Evolutionary conservation across 2,888 invertebrate species (phyloP).

Genomic region (Tillus elongatus): DNA sequence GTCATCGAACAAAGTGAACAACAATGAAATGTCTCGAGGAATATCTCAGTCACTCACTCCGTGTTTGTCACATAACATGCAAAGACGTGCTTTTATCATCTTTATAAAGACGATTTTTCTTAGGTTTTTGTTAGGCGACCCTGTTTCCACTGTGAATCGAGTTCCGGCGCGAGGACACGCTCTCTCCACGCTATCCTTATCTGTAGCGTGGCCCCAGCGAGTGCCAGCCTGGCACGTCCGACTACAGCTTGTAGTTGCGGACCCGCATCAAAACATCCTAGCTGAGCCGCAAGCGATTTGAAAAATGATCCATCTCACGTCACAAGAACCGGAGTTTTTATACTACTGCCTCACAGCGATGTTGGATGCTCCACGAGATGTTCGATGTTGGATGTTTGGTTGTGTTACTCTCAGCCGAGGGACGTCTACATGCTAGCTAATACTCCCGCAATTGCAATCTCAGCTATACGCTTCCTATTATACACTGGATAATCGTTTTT

Average conservation of each 20-base stretch:
- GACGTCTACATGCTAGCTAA: too few species aligned
- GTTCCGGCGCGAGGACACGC: slow-evolving; percentile 33
- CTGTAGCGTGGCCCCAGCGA: slow-evolving; percentile 17
- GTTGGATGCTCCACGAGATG: too few species aligned
- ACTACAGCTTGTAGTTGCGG: slow-evolving; percentile 35
- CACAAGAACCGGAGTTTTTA: slow-evolving; percentile 31
- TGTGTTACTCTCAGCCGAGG: too few species aligned
- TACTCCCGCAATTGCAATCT: too few species aligned
- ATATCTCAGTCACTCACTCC: slow-evolving; percentile 44
- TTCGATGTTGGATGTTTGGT: too few species aligned
- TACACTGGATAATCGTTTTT: too few species aligned
- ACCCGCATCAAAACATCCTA: slow-evolving; percentile 40
- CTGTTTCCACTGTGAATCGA: slow-evolving; percentile 38
- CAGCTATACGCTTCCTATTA: too few species aligned
- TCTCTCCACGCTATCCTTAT: slow-evolving; percentile 27
- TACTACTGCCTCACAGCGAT: slow-evolving; percentile 27
- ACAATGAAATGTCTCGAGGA: slow-evolving; percentile 40
- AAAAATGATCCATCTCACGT: slow-evolving; percentile 43
- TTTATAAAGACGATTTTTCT: slow-evolving; percentile 44
- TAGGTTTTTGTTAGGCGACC: slow-evolving; percentile 39
- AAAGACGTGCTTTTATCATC: slow-evolving; percentile 44
- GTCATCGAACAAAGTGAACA: slow-evolving; percentile 41
- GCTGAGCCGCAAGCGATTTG: slow-evolving; percentile 40
- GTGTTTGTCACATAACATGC: slow-evolving; percentile 43
- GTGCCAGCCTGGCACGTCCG: not conserved